Base-by-base conservation (phyloP, 1,140 invertebrate species). In the Zophobas atratus region DNA sequence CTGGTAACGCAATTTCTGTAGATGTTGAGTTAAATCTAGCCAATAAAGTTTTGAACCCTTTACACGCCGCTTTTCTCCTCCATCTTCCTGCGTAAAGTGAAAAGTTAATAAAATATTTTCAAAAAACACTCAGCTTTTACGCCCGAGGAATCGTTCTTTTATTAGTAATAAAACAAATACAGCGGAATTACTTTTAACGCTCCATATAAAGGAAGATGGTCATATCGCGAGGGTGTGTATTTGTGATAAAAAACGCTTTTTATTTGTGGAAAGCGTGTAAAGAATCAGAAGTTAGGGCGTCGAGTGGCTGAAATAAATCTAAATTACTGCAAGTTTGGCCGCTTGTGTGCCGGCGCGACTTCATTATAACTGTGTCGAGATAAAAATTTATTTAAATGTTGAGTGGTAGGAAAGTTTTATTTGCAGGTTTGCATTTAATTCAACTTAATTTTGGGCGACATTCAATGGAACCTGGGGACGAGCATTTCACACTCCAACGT, bases 341-440 rank as follows among this genome's bases (percentile, higher is more conserved):
- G 60, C 60, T 67, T 63, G 6, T 67, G 60, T 67, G 60, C 60
- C 39, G 38, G 38, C 60, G 38, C 48, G 75, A 70, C 75, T 76
- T 76, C 75, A 76, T 76, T 76, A 76, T 67, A 67, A 76, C 75
- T 43, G 46, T 36, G 46, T 76, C 75, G 75, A 76, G 75, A 76
- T 76, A 76, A 76, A 76, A 76, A 76, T 76, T 76, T 76, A 76
- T 76, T 76, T 76, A 70, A 76, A 76, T 76, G 75, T 76, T 33
- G 38, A 67, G 35, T 63, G 57, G 57, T 38, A 38, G 35, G 5
- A 63, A 63, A 38, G 34, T 63, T 63, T 63, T 38, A 63, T 63
- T 63, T 39, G n/a, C 57, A 20, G 49, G 49, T 20, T 51, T 51
- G 49, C 49, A 51, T 51, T 51, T 51, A 51, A 51, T 51, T 51